Evolutionary conservation across 2,113 vertebrate genomes (phyloP).

Genomic region (Calidris pugnax): DNA sequence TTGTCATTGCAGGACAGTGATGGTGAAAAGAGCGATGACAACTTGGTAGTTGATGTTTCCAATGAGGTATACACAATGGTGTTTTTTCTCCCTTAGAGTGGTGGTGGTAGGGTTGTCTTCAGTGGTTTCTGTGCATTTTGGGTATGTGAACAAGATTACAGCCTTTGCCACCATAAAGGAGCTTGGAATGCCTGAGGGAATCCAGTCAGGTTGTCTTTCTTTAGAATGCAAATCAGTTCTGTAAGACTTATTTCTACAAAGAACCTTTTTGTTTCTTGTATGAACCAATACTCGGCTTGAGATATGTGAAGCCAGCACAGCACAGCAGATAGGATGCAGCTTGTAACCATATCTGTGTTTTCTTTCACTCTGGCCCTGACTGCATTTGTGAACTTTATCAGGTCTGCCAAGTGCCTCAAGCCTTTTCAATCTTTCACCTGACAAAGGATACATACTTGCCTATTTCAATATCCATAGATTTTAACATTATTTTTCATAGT

Average conservation of each 20-base stretch:
- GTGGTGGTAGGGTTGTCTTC: background rate
- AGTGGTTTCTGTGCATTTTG: background rate
- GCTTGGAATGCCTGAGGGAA: background rate
- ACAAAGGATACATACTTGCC: background rate
- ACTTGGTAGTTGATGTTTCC: slow-evolving; percentile 87
- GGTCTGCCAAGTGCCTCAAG: background rate
- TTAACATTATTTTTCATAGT: background rate
- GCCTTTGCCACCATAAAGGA: background rate
- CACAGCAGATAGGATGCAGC: background rate
- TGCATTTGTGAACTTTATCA: background rate
- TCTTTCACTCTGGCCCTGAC: background rate
- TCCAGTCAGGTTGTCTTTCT: background rate
- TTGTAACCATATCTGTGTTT: background rate
- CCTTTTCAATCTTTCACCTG: background rate
- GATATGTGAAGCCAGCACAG: background rate
- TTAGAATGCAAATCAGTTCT: background rate
- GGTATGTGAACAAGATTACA: background rate
- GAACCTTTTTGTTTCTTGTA: background rate
- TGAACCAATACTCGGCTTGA: background rate
- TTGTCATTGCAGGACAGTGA: slow-evolving; percentile 82
- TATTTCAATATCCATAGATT: background rate
- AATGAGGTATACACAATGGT: slow-evolving; percentile 78
- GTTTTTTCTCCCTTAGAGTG: background rate
- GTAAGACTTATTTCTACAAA: background rate
- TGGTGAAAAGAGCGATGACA: slow-evolving; percentile 86